These are phyloP conservation scores for Delphinus delphis DNA, from an alignment of 2,113 vertebrate genomes.

Conservation along the genomic window DNA sequence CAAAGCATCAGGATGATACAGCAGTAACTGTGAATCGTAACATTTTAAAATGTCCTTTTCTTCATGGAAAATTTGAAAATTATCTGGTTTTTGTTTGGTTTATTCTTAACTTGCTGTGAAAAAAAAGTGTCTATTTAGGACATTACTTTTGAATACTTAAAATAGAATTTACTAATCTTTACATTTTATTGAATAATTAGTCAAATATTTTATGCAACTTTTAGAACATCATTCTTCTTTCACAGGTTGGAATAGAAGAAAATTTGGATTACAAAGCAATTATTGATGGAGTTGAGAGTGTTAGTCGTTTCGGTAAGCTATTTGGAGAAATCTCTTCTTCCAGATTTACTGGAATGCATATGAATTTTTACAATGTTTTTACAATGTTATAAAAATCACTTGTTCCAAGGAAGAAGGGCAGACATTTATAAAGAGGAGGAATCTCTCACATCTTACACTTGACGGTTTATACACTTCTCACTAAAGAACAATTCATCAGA, in stretches of 20 bases:
- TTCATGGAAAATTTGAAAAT: not conserved
- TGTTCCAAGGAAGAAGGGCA: not conserved
- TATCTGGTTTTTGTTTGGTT: not conserved
- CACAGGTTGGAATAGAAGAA: conserved; percentile 90
- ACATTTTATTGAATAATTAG: not conserved
- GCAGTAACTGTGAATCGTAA: not conserved
- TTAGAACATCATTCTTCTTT: conserved; percentile 72
- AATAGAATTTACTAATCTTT: not conserved
- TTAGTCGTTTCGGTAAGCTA: conserved; percentile 93
- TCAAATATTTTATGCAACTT: not conserved
- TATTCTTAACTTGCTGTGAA: conserved; percentile 4
- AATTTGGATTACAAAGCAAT: conserved; percentile 91
- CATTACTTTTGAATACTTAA: conserved; percentile 1
- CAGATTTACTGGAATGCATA: not conserved
- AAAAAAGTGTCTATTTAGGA: not conserved
- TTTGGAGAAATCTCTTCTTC: not conserved
- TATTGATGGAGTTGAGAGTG: conserved; percentile 90
- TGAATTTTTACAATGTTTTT: not conserved
- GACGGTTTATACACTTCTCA: not conserved
- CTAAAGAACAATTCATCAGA: not conserved
- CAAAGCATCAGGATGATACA: not conserved
- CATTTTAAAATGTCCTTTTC: conserved; percentile 64
- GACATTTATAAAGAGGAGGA: not conserved
- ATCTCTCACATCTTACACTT: not conserved
- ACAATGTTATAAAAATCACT: not conserved